phyloP scores from a whole-genome alignment of 2,888 invertebrate genomes.

The Cinara cedri region DNA sequence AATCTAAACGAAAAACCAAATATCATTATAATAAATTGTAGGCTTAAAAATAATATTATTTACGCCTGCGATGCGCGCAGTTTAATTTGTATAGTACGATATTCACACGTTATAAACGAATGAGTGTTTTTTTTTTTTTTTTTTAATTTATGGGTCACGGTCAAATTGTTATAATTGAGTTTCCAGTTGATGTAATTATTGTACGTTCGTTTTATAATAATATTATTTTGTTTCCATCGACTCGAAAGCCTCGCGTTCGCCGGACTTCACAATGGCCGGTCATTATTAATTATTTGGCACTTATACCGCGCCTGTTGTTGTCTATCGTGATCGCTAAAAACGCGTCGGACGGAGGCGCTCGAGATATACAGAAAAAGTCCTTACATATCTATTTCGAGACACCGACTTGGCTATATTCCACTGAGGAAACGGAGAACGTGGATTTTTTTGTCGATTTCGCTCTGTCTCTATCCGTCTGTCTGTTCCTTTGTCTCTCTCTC shows the following conservation, averaged over 20 bases:
- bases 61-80: too few species aligned
- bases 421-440: conserved; percentile 37
- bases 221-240: not conserved
- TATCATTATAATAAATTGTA: too few species aligned
- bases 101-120: not conserved
- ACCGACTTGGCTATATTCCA: conserved; percentile 47
- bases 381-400: conserved; percentile 49
- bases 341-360: conserved; percentile 11
- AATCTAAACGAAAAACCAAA: too few species aligned
- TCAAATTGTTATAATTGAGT: not conserved
- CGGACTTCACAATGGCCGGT: conserved; percentile 25
- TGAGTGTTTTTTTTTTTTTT: not conserved
- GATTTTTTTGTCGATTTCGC: conserved; percentile 23
- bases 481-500: too few species aligned
- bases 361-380: conserved; percentile 19
- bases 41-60: too few species aligned
- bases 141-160: conserved; percentile 1
- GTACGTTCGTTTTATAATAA: not conserved
- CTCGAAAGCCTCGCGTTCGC: conserved; percentile 2
- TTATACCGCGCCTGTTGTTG: conserved; percentile 4
- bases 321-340: conserved; percentile 31
- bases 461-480: not conserved
- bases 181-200: not conserved
- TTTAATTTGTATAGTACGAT: not conserved
- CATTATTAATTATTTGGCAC: conserved; percentile 51